phyloP scores from a whole-genome alignment of 1,140 invertebrate species.

The Trichonephila clavipes region DNA sequence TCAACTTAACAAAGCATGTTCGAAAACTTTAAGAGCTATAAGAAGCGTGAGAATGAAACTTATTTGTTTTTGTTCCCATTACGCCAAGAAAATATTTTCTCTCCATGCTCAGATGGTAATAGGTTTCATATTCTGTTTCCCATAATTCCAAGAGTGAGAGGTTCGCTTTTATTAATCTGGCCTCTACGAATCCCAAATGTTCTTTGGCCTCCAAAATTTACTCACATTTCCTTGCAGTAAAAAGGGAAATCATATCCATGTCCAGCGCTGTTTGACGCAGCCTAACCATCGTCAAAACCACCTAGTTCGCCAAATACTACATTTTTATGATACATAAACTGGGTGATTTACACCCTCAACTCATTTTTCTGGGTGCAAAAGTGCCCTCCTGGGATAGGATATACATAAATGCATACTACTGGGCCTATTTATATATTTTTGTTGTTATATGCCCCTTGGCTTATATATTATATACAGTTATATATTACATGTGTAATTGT shows the following conservation, averaged over 20 bases:
- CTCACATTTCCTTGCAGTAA: conserved; percentile 66
- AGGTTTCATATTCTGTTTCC: conserved; percentile 46
- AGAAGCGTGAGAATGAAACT: conserved; percentile 15
- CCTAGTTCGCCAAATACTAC: conserved; percentile 49
- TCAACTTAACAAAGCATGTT: conserved; percentile 21
- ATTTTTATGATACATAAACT: conserved; percentile 71
- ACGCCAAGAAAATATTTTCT: conserved; percentile 46
- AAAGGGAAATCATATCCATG: conserved; percentile 69
- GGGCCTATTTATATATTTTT: conserved; percentile 54
- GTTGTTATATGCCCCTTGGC: conserved; percentile 1
- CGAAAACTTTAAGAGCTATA: conserved; percentile 43
- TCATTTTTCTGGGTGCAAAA: conserved; percentile 52
- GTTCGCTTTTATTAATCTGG: conserved; percentile 65
- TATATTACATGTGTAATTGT: conserved; percentile 7
- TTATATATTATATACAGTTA: conserved; percentile 17
- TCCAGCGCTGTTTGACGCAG: conserved; percentile 40
- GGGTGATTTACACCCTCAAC: conserved; percentile 68
- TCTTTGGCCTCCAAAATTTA: conserved; percentile 43
- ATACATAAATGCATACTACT: conserved; percentile 62
- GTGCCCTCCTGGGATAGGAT: conserved; percentile 29
- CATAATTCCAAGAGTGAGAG: conserved; percentile 52
- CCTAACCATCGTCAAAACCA: conserved; percentile 62
- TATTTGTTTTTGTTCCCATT: conserved; percentile 57
- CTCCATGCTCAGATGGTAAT: conserved; percentile 26
- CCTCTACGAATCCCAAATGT: conserved; percentile 48